Conservation (phyloP, 2,888 invertebrate genomes). For the Neocrepidodera transversa region DNA sequence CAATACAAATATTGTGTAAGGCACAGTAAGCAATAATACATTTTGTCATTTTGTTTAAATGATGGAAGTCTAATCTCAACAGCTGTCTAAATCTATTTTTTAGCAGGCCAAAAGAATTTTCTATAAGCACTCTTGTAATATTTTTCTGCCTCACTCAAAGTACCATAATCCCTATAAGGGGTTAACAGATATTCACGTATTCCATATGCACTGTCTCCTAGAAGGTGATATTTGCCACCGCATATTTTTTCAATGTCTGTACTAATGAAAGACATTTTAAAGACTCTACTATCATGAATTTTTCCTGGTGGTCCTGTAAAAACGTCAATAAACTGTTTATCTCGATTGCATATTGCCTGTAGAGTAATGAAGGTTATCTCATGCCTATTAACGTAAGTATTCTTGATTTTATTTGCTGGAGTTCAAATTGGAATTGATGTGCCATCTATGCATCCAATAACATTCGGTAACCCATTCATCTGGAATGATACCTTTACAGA, state of each 20-base stretch:
- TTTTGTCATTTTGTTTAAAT: conserved; percentile 1
- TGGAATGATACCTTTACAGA: not conserved
- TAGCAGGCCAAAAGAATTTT: conserved; percentile 16
- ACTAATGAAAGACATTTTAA: conserved; percentile 4
- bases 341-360: conserved; percentile 5
- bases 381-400: conserved; percentile 3
- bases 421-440: not conserved
- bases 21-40: conserved; percentile 2
- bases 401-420: conserved; percentile 7
- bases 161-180: conserved; percentile 20
- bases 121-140: conserved; percentile 9
- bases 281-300: conserved; percentile 3
- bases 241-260: conserved; percentile 1
- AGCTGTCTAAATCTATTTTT: conserved; percentile 10
- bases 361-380: not conserved
- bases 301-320: conserved; percentile 5
- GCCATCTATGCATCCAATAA: conserved; percentile 23
- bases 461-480: conserved; percentile 34
- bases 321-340: conserved; percentile 5
- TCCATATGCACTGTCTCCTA: conserved; percentile 13
- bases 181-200: conserved; percentile 9
- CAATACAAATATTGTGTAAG: conserved; percentile 15
- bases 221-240: conserved; percentile 8
- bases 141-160: not conserved
- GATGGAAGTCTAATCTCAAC: not conserved